Conservation (phyloP, 2,113 vertebrate genomes). For the Serilophus lunatus region DNA sequence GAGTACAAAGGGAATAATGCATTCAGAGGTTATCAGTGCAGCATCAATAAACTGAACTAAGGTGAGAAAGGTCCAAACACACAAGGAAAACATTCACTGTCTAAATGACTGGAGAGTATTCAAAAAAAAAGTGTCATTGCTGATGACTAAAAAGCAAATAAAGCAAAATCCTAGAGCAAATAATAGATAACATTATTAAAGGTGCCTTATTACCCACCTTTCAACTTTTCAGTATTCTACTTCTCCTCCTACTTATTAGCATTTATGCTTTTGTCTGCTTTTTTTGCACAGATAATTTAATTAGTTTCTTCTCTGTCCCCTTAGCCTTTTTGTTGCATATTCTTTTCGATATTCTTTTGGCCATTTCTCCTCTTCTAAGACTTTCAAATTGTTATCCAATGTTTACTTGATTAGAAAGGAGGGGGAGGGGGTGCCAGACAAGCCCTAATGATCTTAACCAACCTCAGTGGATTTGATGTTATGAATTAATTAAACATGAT, state of each 20-base stretch:
- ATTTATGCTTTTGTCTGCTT: background rate
- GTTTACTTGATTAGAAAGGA: background rate
- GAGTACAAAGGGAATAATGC: background rate
- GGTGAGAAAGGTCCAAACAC: background rate
- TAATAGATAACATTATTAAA: background rate
- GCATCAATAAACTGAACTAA: background rate
- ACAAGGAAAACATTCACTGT: background rate
- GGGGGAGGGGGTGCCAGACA: rapidly evolving
- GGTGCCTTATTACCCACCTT: background rate
- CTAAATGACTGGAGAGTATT: background rate
- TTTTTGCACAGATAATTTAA: background rate
- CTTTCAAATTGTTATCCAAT: background rate
- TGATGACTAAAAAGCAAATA: background rate
- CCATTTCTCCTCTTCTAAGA: background rate
- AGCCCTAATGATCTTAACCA: background rate
- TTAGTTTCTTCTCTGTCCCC: background rate
- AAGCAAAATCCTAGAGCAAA: background rate
- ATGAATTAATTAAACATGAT: background rate
- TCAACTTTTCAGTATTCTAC: background rate
- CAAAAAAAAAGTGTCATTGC: background rate
- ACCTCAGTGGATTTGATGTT: background rate
- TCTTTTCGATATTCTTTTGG: background rate
- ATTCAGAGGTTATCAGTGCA: background rate
- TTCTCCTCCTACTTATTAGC: background rate
- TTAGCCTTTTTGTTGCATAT: background rate